Evolutionary conservation across 2,888 invertebrate species (phyloP).

Genomic region (Glaucopsyche alexis): DNA sequence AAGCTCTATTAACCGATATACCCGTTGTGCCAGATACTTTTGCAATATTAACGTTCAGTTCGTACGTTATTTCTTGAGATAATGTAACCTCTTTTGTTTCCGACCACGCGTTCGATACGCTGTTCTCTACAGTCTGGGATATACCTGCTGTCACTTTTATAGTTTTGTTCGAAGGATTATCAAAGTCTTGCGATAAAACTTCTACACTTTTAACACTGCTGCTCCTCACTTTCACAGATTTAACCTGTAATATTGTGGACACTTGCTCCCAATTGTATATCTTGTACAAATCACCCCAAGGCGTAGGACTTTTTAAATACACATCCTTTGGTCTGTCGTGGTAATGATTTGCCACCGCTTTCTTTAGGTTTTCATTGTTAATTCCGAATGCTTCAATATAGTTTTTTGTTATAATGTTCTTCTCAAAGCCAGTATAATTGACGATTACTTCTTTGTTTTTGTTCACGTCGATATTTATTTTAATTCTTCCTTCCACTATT

Average conservation of each 20-base stretch:
- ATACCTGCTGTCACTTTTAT: slow-evolving; percentile 65
- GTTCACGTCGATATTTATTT: slow-evolving; percentile 13
- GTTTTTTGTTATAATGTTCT: slow-evolving; percentile 46
- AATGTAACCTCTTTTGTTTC: slow-evolving; percentile 51
- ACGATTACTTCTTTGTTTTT: slow-evolving; percentile 27
- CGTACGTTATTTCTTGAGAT: slow-evolving; percentile 58
- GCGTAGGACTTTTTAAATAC: slow-evolving; percentile 61
- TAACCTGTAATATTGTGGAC: slow-evolving; percentile 46
- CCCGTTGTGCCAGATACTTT: slow-evolving; percentile 54
- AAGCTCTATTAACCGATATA: slow-evolving; percentile 46
- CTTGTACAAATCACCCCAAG: slow-evolving; percentile 65
- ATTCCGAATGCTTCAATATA: slow-evolving; percentile 56
- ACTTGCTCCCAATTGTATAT: slow-evolving; percentile 60
- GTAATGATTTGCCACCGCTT: slow-evolving; percentile 50
- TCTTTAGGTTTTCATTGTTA: slow-evolving; percentile 44
- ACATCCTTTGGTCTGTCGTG: slow-evolving; percentile 50
- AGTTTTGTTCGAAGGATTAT: slow-evolving; percentile 54
- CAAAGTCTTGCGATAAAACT: slow-evolving; percentile 57
- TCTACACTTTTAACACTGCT: slow-evolving; percentile 50
- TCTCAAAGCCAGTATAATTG: slow-evolving; percentile 50
- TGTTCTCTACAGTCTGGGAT: slow-evolving; percentile 60
- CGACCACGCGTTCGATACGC: slow-evolving; percentile 57
- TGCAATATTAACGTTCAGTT: slow-evolving; percentile 55
- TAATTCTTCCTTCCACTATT: neutral
- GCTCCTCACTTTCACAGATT: slow-evolving; percentile 45